phyloP scores from a whole-genome alignment of 2,888 invertebrate species.

The Malthinus flaveolus region DNA sequence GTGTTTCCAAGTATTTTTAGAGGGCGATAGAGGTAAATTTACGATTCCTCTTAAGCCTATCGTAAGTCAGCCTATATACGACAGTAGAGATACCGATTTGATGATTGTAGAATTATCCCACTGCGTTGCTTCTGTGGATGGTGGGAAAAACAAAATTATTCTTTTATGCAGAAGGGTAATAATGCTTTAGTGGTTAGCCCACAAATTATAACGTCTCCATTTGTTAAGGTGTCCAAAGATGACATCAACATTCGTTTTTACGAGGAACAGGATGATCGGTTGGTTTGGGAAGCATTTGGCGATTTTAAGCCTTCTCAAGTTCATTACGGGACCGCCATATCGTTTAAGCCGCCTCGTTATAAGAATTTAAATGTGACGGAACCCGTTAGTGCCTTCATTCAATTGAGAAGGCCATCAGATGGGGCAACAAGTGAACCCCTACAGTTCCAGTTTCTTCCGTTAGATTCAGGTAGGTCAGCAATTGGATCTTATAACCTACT shows the following conservation, averaged over 20 bases:
- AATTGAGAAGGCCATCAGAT: constrained; percentile 83
- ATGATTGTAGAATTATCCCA: constrained; percentile 87
- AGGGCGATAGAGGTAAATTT: constrained; percentile 70
- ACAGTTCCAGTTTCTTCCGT: constrained; percentile 82
- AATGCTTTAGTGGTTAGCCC: not conserved
- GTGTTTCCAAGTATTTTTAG: constrained; percentile 94
- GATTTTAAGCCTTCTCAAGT: constrained; percentile 85
- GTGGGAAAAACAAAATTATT: constrained; percentile 83
- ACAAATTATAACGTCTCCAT: not conserved
- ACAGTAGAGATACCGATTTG: constrained; percentile 95
- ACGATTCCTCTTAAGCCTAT: constrained; percentile 74
- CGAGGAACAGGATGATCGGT: constrained; percentile 72
- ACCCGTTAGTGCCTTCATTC: constrained; percentile 79
- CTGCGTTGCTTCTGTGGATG: constrained; percentile 80
- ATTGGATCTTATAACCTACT: too few species aligned
- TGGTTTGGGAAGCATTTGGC: constrained; percentile 82
- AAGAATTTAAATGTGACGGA: constrained; percentile 68
- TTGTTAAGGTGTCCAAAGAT: constrained; percentile 70
- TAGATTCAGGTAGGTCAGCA: constrained; percentile 85
- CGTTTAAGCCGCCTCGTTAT: constrained; percentile 81
- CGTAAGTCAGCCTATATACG: constrained; percentile 90
- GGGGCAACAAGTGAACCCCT: constrained; percentile 80
- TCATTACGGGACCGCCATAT: constrained; percentile 89
- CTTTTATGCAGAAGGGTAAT: constrained; percentile 90
- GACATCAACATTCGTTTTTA: constrained; percentile 90